phyloP scores from a whole-genome alignment of 2,113 vertebrate species.

The Collichthys lucidus region DNA sequence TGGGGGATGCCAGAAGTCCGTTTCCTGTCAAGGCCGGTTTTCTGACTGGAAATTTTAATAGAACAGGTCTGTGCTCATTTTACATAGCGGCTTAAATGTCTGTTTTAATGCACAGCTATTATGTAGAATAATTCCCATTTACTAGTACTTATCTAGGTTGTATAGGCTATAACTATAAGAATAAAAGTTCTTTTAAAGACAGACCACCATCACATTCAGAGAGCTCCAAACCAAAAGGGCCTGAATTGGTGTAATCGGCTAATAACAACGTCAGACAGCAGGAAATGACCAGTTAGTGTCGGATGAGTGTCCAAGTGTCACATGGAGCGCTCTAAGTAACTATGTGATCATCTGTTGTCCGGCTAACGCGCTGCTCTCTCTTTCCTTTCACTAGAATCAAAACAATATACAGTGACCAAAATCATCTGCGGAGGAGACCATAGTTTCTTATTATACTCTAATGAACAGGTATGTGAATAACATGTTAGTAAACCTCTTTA shows the following conservation, averaged over 20 bases:
- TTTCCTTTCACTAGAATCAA: conserved; percentile 76
- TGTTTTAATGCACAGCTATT: neutral
- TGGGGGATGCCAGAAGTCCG: conserved; percentile 88
- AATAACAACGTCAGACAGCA: neutral
- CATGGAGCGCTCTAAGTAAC: too few species aligned
- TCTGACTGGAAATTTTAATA: conserved; percentile 81
- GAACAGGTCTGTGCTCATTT: conserved; percentile 72
- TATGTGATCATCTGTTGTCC: neutral
- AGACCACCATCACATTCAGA: neutral
- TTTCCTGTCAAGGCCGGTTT: conserved; percentile 89
- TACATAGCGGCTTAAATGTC: neutral
- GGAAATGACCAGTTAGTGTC: neutral
- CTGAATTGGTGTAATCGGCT: neutral
- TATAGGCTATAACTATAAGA: too few species aligned
- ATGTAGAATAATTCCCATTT: neutral
- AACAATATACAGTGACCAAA: conserved; percentile 88
- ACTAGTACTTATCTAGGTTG: neutral
- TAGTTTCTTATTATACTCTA: conserved; percentile 92
- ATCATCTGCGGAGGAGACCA: conserved; percentile 97
- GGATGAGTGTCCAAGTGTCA: neutral
- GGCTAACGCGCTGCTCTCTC: neutral
- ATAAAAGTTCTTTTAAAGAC: neutral
- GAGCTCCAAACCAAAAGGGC: neutral
- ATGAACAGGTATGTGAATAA: conserved; percentile 86
- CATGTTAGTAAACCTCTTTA: neutral